Conservation (phyloP, 2,888 invertebrate species). For the Ophion ventricosus region DNA sequence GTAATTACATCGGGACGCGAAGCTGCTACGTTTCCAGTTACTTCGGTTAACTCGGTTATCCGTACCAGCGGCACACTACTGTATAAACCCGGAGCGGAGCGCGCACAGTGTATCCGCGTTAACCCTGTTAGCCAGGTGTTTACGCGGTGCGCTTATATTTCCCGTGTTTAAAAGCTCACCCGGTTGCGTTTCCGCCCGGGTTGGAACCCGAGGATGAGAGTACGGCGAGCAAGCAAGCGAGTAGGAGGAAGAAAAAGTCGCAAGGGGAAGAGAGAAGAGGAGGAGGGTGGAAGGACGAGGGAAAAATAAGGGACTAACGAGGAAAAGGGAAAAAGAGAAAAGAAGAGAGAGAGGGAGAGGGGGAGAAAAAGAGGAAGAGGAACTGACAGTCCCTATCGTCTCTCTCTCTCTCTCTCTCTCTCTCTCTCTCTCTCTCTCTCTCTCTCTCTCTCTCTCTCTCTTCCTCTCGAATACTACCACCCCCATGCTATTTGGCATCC, state of each 20-base stretch:
- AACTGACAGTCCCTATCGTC: background rate
- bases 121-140: background rate
- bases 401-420: background rate
- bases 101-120: background rate
- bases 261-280: background rate
- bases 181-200: background rate
- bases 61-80: background rate
- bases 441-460: background rate
- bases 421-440: too few relatives aligned
- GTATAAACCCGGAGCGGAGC: background rate
- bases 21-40: slow-evolving; percentile 17
- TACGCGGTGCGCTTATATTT: background rate
- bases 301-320: background rate
- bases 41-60: slow-evolving; percentile 12
- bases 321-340: background rate
- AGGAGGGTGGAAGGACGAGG: background rate
- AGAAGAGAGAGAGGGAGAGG: too few relatives aligned
- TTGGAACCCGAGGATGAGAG: background rate
- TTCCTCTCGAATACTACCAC: background rate
- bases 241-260: background rate
- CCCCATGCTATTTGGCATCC: background rate
- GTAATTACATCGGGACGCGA: slow-evolving; percentile 1
- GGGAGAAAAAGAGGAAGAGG: background rate
- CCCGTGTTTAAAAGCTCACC: background rate
- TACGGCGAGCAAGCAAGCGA: background rate